Evolutionary conservation across 2,113 vertebrate genomes (phyloP).

Genomic region (Cyprinodon brontotheroides): DNA sequence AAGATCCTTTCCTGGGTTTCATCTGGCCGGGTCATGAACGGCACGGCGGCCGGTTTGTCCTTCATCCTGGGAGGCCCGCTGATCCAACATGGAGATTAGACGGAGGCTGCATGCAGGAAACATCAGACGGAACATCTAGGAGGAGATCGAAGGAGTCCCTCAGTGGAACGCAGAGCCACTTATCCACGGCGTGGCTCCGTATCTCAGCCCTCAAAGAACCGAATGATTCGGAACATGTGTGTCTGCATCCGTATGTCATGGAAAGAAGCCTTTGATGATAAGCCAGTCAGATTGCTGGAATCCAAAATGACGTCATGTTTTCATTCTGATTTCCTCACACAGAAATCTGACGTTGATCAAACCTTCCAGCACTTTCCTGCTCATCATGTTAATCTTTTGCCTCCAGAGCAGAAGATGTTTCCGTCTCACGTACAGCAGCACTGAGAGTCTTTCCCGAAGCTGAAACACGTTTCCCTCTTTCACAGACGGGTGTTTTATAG

Average conservation of each 20-base stretch:
- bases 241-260: constrained; percentile 5
- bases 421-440: no score
- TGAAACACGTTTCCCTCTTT: no score
- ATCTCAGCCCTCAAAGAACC: constrained; percentile 42
- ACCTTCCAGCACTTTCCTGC: neutral
- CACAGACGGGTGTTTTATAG: no score
- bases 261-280: neutral
- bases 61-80: constrained; percentile 69
- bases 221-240: constrained; percentile 53
- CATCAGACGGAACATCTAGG: constrained; percentile 30
- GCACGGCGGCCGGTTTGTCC: constrained; percentile 49
- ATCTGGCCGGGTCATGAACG: constrained; percentile 76
- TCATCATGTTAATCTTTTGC: neutral
- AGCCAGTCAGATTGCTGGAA: neutral
- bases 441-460: no score
- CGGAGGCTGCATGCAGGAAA: constrained; percentile 42
- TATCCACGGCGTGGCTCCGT: constrained; percentile 37
- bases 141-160: neutral
- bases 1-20: constrained; percentile 58
- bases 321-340: neutral
- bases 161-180: constrained; percentile 11
- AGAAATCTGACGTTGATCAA: neutral
- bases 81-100: constrained; percentile 72
- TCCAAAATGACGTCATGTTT: neutral
- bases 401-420: no score